A percentile compares a stretch with the other conserved stretches of the same genome.
phyloP scores from a whole-genome alignment of 2,797 vertebrate genomes.

The Parauchenoglanis punctatus region DNA sequence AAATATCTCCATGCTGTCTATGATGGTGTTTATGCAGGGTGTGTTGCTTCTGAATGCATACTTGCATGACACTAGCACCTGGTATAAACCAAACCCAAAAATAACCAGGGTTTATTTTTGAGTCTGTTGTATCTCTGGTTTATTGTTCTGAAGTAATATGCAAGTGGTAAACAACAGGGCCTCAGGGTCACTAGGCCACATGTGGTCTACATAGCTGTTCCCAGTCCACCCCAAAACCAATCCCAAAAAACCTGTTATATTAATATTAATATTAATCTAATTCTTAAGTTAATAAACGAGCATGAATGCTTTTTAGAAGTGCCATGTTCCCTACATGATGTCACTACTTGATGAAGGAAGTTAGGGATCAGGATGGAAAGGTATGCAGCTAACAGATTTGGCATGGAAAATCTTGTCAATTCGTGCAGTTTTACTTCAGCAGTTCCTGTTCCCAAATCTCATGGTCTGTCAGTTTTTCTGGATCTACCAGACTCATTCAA shows the following conservation, averaged over 20 bases:
- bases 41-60: background rate
- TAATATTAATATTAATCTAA: conserved; percentile 31
- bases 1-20: background rate
- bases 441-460: conserved; percentile 28
- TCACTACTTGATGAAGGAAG: conserved; percentile 10
- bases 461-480: conserved; percentile 15
- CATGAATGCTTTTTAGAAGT: conserved; percentile 24
- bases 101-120: background rate
- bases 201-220: conserved; percentile 35
- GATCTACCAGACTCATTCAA: conserved; percentile 6
- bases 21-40: background rate
- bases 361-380: conserved; percentile 1
- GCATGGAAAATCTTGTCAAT: conserved; percentile 26
- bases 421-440: conserved; percentile 25
- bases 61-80: background rate
- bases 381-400: conserved; percentile 22
- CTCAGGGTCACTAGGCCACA: conserved; percentile 22
- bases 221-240: conserved; percentile 30
- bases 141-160: conserved; percentile 40
- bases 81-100: conserved; percentile 1
- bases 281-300: conserved; percentile 29
- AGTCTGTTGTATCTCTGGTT: conserved; percentile 23
- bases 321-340: conserved; percentile 28
- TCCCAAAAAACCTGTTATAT: conserved; percentile 4
- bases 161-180: conserved; percentile 23